Conservation (phyloP, 2,888 invertebrate genomes). For the Bellardia bayeri region DNA sequence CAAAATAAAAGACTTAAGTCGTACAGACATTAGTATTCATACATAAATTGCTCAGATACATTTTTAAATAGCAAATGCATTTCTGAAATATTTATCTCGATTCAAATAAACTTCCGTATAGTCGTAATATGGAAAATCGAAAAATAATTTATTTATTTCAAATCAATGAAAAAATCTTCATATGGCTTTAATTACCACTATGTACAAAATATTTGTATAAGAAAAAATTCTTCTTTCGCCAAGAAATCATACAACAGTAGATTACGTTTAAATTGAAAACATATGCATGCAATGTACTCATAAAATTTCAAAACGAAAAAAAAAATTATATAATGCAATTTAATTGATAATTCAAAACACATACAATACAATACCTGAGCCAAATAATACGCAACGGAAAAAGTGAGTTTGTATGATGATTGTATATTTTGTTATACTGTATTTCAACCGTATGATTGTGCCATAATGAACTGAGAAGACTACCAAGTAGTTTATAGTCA, state of each 20-base stretch:
- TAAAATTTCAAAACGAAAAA: constrained; percentile 39
- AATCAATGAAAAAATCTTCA: not conserved
- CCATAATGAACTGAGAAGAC: constrained; percentile 66
- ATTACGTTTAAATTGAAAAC: constrained; percentile 37
- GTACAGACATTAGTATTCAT: no score
- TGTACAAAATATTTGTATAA: not conserved
- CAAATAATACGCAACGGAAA: constrained; percentile 52
- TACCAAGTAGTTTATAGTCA: constrained; percentile 62
- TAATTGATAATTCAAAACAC: constrained; percentile 70
- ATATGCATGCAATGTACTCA: constrained; percentile 39
- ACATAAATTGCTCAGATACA: no score
- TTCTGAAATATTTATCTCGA: no score
- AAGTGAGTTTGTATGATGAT: constrained; percentile 3
- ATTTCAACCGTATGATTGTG: constrained; percentile 53
- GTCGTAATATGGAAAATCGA: not conserved
- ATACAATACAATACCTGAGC: constrained; percentile 61
- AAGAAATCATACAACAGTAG: constrained; percentile 47
- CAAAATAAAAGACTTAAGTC: no score
- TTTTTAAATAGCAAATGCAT: no score
- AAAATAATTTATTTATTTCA: constrained; percentile 16
- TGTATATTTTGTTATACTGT: constrained; percentile 28
- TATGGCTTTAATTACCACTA: not conserved
- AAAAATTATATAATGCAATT: constrained; percentile 58
- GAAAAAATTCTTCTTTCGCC: not conserved
- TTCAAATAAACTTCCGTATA: not conserved